Evolutionary conservation across 2,888 invertebrate genomes (phyloP).

Genomic region (Brachyptera risi): DNA sequence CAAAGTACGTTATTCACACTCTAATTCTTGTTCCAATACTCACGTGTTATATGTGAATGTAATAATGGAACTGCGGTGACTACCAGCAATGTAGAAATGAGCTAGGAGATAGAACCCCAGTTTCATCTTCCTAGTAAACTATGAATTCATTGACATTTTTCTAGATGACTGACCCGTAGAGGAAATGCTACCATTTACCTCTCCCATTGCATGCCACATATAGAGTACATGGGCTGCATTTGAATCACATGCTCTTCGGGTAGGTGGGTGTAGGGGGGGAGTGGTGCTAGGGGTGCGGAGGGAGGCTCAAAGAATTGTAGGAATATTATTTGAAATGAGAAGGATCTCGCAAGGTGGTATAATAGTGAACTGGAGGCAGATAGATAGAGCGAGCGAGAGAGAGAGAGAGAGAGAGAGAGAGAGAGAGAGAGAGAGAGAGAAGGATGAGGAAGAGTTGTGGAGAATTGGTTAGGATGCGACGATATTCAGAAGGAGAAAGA

Average conservation of each 20-base stretch:
- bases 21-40: no score
- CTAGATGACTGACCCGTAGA: no score
- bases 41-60: no score
- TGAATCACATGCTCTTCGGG: constrained; percentile 17
- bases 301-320: constrained; percentile 1
- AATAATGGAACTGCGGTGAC: no score
- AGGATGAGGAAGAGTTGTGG: constrained; percentile 9
- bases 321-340: constrained; percentile 21
- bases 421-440: no score
- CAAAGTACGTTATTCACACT: no score
- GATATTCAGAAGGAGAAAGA: constrained; percentile 21
- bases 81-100: no score
- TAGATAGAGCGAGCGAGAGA: neutral
- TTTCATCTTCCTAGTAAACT: no score
- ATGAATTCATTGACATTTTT: no score
- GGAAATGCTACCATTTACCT: constrained; percentile 20
- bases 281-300: neutral
- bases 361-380: constrained; percentile 2
- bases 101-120: no score
- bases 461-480: no score
- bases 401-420: no score
- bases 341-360: neutral
- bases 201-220: constrained; percentile 21
- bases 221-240: constrained; percentile 21
- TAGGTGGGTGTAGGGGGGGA: neutral